Evolutionary conservation across 2,888 invertebrate genomes (phyloP).

Genomic region (Leptopilina drosophilae): DNA sequence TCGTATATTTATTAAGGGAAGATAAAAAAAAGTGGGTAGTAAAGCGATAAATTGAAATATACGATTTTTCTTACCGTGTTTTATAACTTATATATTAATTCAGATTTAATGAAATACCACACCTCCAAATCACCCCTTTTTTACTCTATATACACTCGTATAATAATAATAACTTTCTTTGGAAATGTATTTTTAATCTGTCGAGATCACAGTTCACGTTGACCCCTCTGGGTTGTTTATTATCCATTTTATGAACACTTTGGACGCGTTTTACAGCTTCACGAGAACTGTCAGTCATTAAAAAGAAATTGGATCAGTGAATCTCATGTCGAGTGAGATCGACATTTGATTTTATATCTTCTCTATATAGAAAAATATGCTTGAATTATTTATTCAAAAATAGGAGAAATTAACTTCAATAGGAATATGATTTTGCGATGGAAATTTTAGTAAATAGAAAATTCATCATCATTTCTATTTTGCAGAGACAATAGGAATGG

Average conservation of each 20-base stretch:
- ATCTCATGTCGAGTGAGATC: slow-evolving; percentile 7
- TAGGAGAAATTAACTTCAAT: background rate
- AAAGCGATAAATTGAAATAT: slow-evolving; percentile 10
- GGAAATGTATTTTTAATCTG: slow-evolving; percentile 5
- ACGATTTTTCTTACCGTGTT: background rate
- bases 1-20: background rate
- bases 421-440: background rate
- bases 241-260: slow-evolving; percentile 25
- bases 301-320: slow-evolving; percentile 29
- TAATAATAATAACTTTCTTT: background rate
- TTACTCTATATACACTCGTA: too few relatives aligned
- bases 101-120: slow-evolving; percentile 13
- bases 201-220: background rate
- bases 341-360: background rate
- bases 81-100: background rate
- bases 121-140: too few relatives aligned
- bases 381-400: slow-evolving; percentile 5
- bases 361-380: background rate
- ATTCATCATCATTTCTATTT: too few relatives aligned
- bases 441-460: too few relatives aligned
- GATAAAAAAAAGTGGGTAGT: background rate
- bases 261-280: slow-evolving; percentile 12
- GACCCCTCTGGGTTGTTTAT: slow-evolving; percentile 23
- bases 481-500: too few relatives aligned
- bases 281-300: slow-evolving; percentile 31